These are phyloP conservation scores for Heliconius eleuchia DNA, from an alignment of 1,140 invertebrate genomes.

Conservation along the genomic window DNA sequence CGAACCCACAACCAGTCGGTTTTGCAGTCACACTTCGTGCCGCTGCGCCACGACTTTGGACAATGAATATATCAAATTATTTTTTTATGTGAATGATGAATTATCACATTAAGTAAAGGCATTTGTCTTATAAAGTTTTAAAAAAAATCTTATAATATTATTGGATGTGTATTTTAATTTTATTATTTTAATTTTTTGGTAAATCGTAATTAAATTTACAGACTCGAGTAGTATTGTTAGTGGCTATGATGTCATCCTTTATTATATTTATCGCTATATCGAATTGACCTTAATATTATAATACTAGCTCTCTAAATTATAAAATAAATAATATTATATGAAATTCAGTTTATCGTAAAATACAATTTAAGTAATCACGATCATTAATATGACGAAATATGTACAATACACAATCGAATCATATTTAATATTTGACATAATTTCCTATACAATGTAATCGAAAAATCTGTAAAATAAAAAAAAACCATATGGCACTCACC, in stretches of 20 bases:
- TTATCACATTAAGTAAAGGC: not conserved
- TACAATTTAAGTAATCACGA: not conserved
- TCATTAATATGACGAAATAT: not conserved
- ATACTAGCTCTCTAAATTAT: not conserved
- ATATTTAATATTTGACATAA: not conserved
- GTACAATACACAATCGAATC: not conserved
- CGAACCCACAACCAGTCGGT: too few relatives aligned
- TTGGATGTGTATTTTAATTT: not conserved
- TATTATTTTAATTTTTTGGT: not conserved
- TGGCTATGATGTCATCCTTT: not conserved
- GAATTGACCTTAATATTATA: not conserved
- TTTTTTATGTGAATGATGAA: not conserved
- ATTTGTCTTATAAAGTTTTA: not conserved
- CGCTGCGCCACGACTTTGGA: not conserved
- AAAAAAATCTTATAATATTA: not conserved
- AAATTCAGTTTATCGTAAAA: not conserved
- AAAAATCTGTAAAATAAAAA: not conserved
- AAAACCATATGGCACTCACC: constrained; percentile 48
- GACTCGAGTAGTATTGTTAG: not conserved
- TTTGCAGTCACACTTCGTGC: too few relatives aligned
- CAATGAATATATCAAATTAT: not conserved
- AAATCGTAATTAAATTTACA: not conserved
- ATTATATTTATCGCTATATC: not conserved
- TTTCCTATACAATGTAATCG: not conserved
- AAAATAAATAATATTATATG: not conserved